Base-by-base conservation (phyloP, 2,113 vertebrate species). In the Dipodomys merriami region DNA sequence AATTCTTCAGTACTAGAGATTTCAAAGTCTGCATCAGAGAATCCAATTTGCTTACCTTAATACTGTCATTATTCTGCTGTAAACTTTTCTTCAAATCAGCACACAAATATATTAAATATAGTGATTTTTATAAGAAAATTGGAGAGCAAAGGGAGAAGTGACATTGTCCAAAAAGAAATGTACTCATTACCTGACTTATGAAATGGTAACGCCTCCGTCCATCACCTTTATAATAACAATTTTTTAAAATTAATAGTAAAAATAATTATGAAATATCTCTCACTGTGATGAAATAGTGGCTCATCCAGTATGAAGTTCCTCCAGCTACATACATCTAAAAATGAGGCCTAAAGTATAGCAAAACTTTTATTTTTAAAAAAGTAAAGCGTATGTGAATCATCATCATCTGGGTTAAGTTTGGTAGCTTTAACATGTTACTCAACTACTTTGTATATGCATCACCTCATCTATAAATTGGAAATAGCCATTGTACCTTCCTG, bases 261-360 rank as follows among this genome's bases (percentile, higher is more conserved):
- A 57, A 49, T 49, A 49, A 13, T 13, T 57, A 18, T 57, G 53
- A 15, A 82, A 78, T 11, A 20, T 22, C 35, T 88, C 11, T 53
- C 46, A 69, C 80, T 85, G 53, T 85, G 77, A 27, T 25, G 93
- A 92, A 80, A 72, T 46, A 2, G 11, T 88, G 30, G 15, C 19
- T 91, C 49, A 53, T 78, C 12, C 46, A 73, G 27, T 83, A 30
- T 35, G n/a, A 91, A 91, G 68, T 60, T 62, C 25, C 44, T 92
- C 15, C 57, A 73, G 7, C n/a, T 87, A 68, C 53, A 79, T 33
- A 93, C 80, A 84, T 8, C 73, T 88, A 67, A 57, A 94, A 92
- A 49, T 71, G 22, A 72, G 22, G 10, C 25, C 25, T 71, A 80
- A 73, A 53, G 15, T 60, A 39, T 65, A 33, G 39, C 77, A 90